phyloP scores from a whole-genome alignment of 2,113 vertebrate genomes.

The Apus apus region DNA sequence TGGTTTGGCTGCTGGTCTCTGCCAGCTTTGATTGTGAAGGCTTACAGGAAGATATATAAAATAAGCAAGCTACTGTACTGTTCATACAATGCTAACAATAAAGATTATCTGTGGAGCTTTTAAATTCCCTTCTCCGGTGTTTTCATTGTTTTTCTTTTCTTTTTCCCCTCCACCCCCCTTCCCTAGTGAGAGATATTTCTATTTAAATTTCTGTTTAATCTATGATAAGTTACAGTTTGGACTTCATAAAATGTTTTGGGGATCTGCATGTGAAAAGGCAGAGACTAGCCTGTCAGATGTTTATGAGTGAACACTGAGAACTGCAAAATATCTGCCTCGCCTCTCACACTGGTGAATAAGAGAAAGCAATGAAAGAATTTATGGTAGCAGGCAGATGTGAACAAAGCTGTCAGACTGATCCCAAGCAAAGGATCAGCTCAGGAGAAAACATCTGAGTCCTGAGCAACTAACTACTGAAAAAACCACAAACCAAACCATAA shows the following conservation, averaged over 20 bases:
- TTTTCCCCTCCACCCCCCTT: too few relatives aligned
- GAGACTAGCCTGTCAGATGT: background rate
- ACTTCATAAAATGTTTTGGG: background rate
- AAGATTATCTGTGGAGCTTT: background rate
- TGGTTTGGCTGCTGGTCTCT: background rate
- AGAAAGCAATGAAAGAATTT: background rate
- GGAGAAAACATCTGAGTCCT: background rate
- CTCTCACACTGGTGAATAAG: background rate
- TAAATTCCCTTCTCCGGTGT: background rate
- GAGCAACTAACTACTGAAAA: background rate
- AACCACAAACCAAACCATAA: background rate
- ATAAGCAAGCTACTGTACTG: background rate
- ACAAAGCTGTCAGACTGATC: background rate
- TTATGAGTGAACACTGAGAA: background rate
- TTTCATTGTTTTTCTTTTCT: too few relatives aligned
- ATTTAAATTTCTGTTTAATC: background rate
- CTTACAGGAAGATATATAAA: background rate
- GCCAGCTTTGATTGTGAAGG: background rate
- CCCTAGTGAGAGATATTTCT: background rate
- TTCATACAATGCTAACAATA: background rate
- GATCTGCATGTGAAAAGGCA: background rate
- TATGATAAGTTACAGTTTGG: background rate
- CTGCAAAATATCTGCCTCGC: background rate
- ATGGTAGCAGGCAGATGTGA: background rate
- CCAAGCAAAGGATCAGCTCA: background rate